Evolutionary conservation across 1,140 invertebrate species (phyloP).

Genomic region (Leptinotarsa undecemlineata): DNA sequence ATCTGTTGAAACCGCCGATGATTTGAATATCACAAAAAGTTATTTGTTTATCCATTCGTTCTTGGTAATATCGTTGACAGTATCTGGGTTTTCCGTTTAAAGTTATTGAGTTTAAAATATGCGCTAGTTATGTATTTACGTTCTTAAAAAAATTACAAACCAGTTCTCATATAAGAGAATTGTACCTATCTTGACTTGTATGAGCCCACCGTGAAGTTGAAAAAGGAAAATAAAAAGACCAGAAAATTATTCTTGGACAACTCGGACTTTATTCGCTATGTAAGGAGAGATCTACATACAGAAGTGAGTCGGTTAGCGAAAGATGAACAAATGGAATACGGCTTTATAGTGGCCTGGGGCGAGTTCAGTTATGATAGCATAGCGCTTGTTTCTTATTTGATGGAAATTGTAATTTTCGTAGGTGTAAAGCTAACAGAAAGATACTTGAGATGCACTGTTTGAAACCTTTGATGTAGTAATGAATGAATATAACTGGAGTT

Average conservation of each 20-base stretch:
- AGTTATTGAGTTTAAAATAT: constrained; percentile 31
- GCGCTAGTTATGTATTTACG: constrained; percentile 42
- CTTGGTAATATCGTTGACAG: neutral
- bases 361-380: too few relatives aligned
- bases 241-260: constrained; percentile 35
- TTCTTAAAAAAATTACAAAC: constrained; percentile 39
- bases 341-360: too few relatives aligned
- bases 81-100: neutral
- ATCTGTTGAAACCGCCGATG: too few relatives aligned
- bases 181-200: constrained; percentile 18
- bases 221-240: constrained; percentile 31
- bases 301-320: neutral
- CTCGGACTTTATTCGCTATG: constrained; percentile 26
- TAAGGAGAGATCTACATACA: constrained; percentile 22
- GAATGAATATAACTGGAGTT: too few relatives aligned
- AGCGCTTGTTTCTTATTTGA: too few relatives aligned
- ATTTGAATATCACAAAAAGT: too few relatives aligned
- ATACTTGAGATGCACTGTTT: too few relatives aligned
- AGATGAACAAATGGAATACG: constrained; percentile 1
- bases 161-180: constrained; percentile 39
- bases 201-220: constrained; percentile 39
- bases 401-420: too few relatives aligned
- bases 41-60: neutral
- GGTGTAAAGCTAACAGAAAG: too few relatives aligned
- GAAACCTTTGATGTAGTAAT: too few relatives aligned